Percentiles rank a stretch among this genome's conserved stretches.
Evolutionary conservation across 1,140 invertebrate genomes (phyloP).

Genomic region (Drosophila azteca): DNA sequence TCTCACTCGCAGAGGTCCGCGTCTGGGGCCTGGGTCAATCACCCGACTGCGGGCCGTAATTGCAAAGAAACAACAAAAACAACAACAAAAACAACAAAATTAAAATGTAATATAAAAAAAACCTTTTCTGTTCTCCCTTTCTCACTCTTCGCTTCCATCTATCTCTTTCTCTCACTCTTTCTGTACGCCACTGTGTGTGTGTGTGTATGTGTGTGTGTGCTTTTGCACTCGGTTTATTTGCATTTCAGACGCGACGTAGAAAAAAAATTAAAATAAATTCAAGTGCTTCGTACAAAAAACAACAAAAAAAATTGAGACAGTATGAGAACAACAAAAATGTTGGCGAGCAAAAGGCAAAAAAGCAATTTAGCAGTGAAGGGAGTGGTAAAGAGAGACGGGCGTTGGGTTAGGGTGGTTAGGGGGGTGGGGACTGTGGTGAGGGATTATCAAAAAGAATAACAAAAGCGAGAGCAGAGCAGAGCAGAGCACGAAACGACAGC

Average conservation of each 20-base stretch:
- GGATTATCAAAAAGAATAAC: constrained; percentile 32
- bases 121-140: constrained; percentile 38
- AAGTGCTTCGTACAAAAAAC: constrained; percentile 30
- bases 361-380: constrained; percentile 55
- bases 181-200: neutral
- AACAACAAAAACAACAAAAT: constrained; percentile 21
- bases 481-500: constrained; percentile 7
- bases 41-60: constrained; percentile 62
- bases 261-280: constrained; percentile 43
- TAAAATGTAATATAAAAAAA: constrained; percentile 50
- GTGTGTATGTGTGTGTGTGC: neutral
- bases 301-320: constrained; percentile 15
- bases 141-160: neutral
- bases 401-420: too few species aligned
- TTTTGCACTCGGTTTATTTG: constrained; percentile 52
- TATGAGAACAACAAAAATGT: constrained; percentile 48
- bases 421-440: neutral
- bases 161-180: too few species aligned
- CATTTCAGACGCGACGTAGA: constrained; percentile 56
- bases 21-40: constrained; percentile 63
- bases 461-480: constrained; percentile 30
- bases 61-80: constrained; percentile 28
- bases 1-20: constrained; percentile 11
- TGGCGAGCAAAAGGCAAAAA: constrained; percentile 49
- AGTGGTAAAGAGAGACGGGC: neutral